A percentile compares a stretch with the other conserved stretches of the same genome.
Conservation (phyloP, 2,888 invertebrate species). For the Diarsia brunnea region DNA sequence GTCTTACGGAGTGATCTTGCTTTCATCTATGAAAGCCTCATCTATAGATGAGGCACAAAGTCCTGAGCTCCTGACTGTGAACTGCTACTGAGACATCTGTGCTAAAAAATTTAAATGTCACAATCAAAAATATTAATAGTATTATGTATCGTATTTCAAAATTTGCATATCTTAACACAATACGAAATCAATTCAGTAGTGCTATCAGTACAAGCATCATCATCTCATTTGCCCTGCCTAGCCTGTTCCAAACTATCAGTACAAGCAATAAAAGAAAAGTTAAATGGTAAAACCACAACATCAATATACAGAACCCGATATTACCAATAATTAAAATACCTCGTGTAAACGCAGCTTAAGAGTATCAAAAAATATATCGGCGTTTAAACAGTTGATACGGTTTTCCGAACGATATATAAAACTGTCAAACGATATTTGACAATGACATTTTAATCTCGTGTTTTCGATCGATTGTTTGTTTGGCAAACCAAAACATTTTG, state of each 20-base stretch:
- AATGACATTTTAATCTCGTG: not conserved
- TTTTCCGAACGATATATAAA: slow-evolving; percentile 17
- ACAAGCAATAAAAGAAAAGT: not conserved
- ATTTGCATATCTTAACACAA: not conserved
- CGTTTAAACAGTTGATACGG: not conserved
- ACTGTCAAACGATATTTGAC: not conserved
- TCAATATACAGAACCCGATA: not conserved
- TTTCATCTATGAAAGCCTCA: no score
- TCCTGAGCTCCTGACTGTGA: not conserved
- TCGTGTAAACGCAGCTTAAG: not conserved
- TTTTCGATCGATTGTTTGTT: slow-evolving; percentile 21
- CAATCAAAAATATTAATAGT: no score
- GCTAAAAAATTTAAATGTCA: no score
- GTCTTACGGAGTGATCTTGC: not conserved
- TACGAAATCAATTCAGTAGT: not conserved
- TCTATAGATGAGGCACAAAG: not conserved
- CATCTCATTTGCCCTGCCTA: no score
- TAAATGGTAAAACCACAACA: not conserved
- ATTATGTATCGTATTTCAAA: no score
- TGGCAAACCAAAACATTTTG: not conserved
- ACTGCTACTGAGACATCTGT: no score
- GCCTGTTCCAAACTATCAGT: no score
- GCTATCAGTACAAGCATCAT: not conserved
- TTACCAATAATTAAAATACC: not conserved
- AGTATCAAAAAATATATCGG: not conserved